Evolutionary conservation across 2,797 vertebrate species (phyloP).

Genomic region (Monodelphis domestica): DNA sequence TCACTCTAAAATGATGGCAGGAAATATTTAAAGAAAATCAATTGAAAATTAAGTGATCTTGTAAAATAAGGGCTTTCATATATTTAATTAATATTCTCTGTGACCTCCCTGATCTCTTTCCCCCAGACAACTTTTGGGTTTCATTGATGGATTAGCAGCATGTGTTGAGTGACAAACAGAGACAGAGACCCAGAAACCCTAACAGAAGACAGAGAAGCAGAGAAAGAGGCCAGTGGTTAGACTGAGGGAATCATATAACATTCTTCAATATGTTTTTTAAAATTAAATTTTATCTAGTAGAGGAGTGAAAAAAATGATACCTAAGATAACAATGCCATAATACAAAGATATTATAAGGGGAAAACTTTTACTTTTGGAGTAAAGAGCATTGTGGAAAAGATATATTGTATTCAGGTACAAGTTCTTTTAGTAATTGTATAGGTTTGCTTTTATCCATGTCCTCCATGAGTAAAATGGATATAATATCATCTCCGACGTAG

Average conservation of each 20-base stretch:
- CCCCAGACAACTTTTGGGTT: too few species aligned
- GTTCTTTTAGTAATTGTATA: not conserved
- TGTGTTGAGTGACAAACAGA: not conserved
- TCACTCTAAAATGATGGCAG: not conserved
- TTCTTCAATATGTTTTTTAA: not conserved
- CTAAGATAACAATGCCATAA: not conserved
- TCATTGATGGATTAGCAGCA: not conserved
- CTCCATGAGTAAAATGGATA: not conserved
- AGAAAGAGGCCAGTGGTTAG: too few species aligned
- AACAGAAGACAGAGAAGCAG: too few species aligned
- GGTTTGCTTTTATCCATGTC: not conserved
- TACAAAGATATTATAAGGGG: not conserved
- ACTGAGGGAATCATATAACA: too few species aligned
- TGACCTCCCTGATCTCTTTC: not conserved
- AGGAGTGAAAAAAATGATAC: not conserved
- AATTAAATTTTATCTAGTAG: not conserved
- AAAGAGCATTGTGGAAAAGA: not conserved
- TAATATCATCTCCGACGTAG: not conserved
- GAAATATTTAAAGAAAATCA: not conserved
- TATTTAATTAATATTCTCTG: not conserved
- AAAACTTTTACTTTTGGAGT: not conserved
- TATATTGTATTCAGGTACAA: not conserved
- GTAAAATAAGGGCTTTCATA: not conserved
- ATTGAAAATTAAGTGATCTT: not conserved
- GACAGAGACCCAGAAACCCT: not conserved